These are phyloP conservation scores for Bradynema listronoti DNA, from an alignment of 1,140 invertebrate genomes.

Conservation along the genomic window DNA sequence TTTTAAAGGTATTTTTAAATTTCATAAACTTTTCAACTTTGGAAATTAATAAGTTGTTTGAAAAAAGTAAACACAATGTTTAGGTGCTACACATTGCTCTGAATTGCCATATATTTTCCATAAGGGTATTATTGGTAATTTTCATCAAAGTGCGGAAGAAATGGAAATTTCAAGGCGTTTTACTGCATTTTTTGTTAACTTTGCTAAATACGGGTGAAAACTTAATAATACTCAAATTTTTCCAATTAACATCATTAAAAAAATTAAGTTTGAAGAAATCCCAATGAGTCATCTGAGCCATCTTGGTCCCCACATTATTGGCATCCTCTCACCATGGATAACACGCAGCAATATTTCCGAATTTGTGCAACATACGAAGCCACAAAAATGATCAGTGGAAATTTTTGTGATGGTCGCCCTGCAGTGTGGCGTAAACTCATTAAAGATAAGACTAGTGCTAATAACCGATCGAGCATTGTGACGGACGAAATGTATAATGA, in stretches of 20 bases:
- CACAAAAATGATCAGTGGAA: slow-evolving; percentile 1
- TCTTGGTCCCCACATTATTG: background rate
- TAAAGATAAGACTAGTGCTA: too few species aligned
- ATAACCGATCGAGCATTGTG: too few species aligned
- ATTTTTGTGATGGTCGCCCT: slow-evolving; percentile 7
- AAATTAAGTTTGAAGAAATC: background rate
- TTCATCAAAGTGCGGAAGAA: slow-evolving; percentile 38
- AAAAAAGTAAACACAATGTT: slow-evolving; percentile 21
- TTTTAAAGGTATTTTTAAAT: slow-evolving; percentile 33
- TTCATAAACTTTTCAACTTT: slow-evolving; percentile 13
- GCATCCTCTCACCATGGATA: background rate
- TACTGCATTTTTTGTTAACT: slow-evolving; percentile 46
- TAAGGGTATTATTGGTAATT: slow-evolving; percentile 40
- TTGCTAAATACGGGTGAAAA: slow-evolving; percentile 53
- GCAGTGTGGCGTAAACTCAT: slow-evolving; percentile 1
- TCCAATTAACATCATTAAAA: background rate
- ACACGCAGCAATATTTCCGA: too few species aligned
- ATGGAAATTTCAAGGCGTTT: slow-evolving; percentile 40
- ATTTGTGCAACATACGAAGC: too few species aligned
- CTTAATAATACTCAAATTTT: background rate
- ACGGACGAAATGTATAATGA: too few species aligned
- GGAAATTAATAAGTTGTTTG: slow-evolving; percentile 18
- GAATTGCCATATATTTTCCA: slow-evolving; percentile 49
- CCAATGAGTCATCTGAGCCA: background rate
- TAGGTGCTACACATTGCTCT: slow-evolving; percentile 43